Conservation (phyloP, 2,888 invertebrate genomes). For the Leptothorax acervorum region DNA sequence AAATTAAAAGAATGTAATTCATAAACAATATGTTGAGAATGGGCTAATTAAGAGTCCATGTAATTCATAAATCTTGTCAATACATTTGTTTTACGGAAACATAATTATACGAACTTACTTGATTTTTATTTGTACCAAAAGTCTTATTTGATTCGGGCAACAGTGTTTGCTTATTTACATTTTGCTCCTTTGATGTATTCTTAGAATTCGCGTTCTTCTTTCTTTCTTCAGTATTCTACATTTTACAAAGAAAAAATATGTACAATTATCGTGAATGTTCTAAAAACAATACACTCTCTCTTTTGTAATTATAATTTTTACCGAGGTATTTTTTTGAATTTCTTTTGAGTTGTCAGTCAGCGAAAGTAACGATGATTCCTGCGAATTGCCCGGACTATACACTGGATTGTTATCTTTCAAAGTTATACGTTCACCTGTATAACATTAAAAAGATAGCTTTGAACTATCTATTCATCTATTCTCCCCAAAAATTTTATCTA, state of each 20-base stretch:
- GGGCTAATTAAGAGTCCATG: background rate
- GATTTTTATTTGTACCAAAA: slow-evolving; percentile 13
- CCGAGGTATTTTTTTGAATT: background rate
- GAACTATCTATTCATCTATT: background rate
- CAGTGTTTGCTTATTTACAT: background rate
- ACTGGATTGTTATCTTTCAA: slow-evolving; percentile 70
- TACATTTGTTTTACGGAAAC: background rate
- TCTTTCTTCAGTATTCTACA: slow-evolving; percentile 13
- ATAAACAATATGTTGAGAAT: background rate
- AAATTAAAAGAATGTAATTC: slow-evolving; percentile 5
- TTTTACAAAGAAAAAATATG: background rate
- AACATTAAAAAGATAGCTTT: slow-evolving; percentile 22
- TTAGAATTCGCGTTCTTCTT: background rate
- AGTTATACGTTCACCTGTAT: slow-evolving; percentile 76
- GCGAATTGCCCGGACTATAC: slow-evolving; percentile 74
- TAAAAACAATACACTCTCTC: background rate
- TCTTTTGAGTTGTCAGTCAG: background rate
- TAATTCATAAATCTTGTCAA: background rate
- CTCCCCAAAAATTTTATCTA: background rate
- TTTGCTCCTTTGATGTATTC: background rate
- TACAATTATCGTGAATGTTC: background rate
- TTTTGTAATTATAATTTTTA: slow-evolving; percentile 9
- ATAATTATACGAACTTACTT: slow-evolving; percentile 17
- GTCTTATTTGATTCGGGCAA: background rate
- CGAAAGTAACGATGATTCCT: slow-evolving; percentile 37